Evolutionary conservation across 2,888 invertebrate species (phyloP).

Genomic region (Drosophila infuscata): DNA sequence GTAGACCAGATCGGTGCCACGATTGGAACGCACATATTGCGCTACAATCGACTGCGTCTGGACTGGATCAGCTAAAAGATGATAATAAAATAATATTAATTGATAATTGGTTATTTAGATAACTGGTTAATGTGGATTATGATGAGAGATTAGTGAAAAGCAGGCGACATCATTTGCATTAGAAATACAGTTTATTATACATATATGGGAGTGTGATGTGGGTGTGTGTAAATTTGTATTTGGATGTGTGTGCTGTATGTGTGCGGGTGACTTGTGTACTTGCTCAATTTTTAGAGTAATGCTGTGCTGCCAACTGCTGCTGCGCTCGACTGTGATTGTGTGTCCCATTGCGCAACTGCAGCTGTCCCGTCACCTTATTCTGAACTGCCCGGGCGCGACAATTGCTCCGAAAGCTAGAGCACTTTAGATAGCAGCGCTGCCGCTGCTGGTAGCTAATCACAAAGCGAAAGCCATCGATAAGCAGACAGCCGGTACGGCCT

Average conservation of each 20-base stretch:
- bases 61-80: constrained; percentile 21
- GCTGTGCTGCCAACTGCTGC: constrained; percentile 3
- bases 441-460: constrained; percentile 83
- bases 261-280: constrained; percentile 31
- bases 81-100: constrained; percentile 7
- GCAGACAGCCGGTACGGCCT: constrained; percentile 38
- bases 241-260: background rate
- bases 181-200: constrained; percentile 51
- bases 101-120: background rate
- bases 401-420: constrained; percentile 82
- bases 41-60: constrained; percentile 28
- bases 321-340: constrained; percentile 79
- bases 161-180: constrained; percentile 42
- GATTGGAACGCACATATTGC: constrained; percentile 68
- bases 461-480: constrained; percentile 81
- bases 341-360: constrained; percentile 72
- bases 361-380: constrained; percentile 72
- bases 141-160: constrained; percentile 59
- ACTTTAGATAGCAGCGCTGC: constrained; percentile 82
- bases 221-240: background rate
- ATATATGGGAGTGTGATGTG: constrained; percentile 13
- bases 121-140: background rate
- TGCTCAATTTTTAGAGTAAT: constrained; percentile 37
- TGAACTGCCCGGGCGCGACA: constrained; percentile 83
- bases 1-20: constrained; percentile 81